A percentile compares a stretch with the other conserved stretches of the same genome.
phyloP scores from a whole-genome alignment of 2,888 invertebrate species.

The Anarsia innoxiella region DNA sequence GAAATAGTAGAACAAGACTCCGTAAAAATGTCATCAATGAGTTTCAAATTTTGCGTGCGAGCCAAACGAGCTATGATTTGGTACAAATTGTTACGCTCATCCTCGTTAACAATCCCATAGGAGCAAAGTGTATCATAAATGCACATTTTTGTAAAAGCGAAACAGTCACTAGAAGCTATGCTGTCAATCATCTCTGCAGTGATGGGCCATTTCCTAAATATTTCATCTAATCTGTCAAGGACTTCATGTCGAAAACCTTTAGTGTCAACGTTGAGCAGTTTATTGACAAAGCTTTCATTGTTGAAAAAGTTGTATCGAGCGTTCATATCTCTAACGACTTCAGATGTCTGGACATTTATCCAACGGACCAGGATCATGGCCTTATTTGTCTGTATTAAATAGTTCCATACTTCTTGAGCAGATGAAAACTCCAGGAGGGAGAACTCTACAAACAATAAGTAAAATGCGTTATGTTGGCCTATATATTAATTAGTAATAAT shows the following conservation, averaged over 20 bases:
- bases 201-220: slow-evolving; percentile 74
- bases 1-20: slow-evolving; percentile 62
- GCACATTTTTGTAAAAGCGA: slow-evolving; percentile 68
- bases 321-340: slow-evolving; percentile 66
- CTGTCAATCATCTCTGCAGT: slow-evolving; percentile 74
- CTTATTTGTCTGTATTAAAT: slow-evolving; percentile 75
- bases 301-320: slow-evolving; percentile 62
- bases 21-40: slow-evolving; percentile 72
- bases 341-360: slow-evolving; percentile 75
- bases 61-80: slow-evolving; percentile 77
- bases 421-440: slow-evolving; percentile 66
- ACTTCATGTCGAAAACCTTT: slow-evolving; percentile 49
- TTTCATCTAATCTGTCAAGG: slow-evolving; percentile 59
- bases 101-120: slow-evolving; percentile 78
- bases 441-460: slow-evolving; percentile 66
- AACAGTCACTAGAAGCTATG: slow-evolving; percentile 62
- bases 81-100: slow-evolving; percentile 73
- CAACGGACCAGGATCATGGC: slow-evolving; percentile 75
- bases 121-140: slow-evolving; percentile 76
- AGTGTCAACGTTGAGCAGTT: slow-evolving; percentile 59
- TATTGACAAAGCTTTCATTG: slow-evolving; percentile 56
- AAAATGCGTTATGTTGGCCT: too few relatives aligned
- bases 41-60: slow-evolving; percentile 67
- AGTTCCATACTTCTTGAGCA: slow-evolving; percentile 75
- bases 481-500: too few relatives aligned